Evolutionary conservation across 2,797 vertebrate genomes (phyloP).

Genomic region (Coranthus polyacanthus): DNA sequence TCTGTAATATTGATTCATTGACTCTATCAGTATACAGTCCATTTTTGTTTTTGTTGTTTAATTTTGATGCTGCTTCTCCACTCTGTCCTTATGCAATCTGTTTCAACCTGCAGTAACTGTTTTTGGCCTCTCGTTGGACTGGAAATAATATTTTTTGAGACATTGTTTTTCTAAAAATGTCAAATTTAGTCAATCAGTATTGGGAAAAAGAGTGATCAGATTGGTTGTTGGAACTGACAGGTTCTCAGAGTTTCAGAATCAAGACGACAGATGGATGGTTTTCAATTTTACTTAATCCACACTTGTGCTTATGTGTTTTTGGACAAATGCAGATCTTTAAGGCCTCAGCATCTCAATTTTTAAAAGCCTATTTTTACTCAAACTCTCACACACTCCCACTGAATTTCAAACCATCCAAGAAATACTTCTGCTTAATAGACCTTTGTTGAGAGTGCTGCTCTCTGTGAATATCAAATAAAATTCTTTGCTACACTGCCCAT

Average conservation of each 20-base stretch:
- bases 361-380: slow-evolving; percentile 19
- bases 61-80: too few species aligned
- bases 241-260: not conserved
- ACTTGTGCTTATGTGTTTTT: not conserved
- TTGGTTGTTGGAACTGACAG: not conserved
- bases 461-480: slow-evolving; percentile 20
- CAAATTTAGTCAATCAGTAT: too few species aligned
- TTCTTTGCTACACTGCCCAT: not conserved
- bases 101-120: too few species aligned
- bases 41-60: too few species aligned
- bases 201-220: too few species aligned
- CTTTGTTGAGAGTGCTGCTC: slow-evolving; percentile 29
- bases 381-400: slow-evolving; percentile 26
- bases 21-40: too few species aligned
- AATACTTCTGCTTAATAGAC: slow-evolving; percentile 46
- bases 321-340: slow-evolving; percentile 1
- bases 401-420: slow-evolving; percentile 26
- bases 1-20: too few species aligned
- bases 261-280: not conserved
- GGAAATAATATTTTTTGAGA: too few species aligned
- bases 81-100: too few species aligned
- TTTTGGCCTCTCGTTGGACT: too few species aligned
- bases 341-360: too few species aligned
- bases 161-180: too few species aligned
- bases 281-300: slow-evolving; percentile 1